phyloP scores from a whole-genome alignment of 2,797 vertebrate species.

The Siniperca obscura region DNA sequence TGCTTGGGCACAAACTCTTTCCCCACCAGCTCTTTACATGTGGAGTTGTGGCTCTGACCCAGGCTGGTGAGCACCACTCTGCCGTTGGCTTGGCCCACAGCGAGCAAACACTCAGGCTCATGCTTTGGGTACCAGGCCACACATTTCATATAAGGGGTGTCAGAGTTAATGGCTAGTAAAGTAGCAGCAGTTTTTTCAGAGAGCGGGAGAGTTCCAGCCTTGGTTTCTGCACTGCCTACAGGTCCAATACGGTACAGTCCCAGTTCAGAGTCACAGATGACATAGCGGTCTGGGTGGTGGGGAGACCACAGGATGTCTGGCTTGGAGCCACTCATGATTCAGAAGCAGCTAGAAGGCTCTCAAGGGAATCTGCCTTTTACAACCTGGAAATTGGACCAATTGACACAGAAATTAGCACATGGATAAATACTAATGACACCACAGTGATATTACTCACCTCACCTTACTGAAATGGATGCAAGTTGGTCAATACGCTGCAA shows the following conservation, averaged over 20 bases:
- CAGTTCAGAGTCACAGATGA: conserved; percentile 97
- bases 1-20: conserved; percentile 99
- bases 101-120: conserved; percentile 95
- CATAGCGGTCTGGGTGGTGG: conserved; percentile 95
- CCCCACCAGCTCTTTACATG: conserved; percentile 94
- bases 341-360: conserved; percentile 43
- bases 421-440: background rate
- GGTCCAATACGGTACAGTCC: conserved; percentile 96
- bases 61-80: conserved; percentile 96
- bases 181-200: conserved; percentile 95
- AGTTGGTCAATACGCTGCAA: background rate
- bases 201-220: conserved; percentile 90
- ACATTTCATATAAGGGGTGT: conserved; percentile 99
- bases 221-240: conserved; percentile 88
- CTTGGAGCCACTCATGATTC: conserved; percentile 95
- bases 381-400: conserved; percentile 33
- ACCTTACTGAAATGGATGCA: background rate
- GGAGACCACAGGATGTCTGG: conserved; percentile 98
- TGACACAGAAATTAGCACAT: background rate
- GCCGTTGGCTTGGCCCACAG: conserved; percentile 97
- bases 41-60: conserved; percentile 95
- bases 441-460: background rate
- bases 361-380: conserved; percentile 33
- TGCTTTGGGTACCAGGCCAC: conserved; percentile 98
- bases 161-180: conserved; percentile 95